Evolutionary conservation across 2,113 vertebrate genomes (phyloP).

Genomic region (Cheilinus undulatus): DNA sequence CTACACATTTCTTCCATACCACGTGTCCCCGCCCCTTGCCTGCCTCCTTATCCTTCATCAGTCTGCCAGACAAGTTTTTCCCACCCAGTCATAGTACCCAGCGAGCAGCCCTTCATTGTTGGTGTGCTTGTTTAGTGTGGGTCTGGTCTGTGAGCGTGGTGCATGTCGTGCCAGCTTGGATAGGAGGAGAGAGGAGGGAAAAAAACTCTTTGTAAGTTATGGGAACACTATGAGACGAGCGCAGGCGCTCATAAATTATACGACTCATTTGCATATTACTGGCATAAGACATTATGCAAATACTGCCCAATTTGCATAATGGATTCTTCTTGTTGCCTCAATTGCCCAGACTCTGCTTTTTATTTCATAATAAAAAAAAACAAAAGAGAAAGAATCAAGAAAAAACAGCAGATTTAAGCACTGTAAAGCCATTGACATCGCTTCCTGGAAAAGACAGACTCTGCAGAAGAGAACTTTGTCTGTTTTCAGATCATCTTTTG

Average conservation of each 20-base stretch:
- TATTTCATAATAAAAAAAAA: conserved; percentile 81
- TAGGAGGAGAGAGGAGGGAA: conserved; percentile 68
- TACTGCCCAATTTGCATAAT: conserved; percentile 93
- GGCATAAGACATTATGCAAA: conserved; percentile 98
- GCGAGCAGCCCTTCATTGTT: conserved; percentile 71
- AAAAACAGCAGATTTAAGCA: conserved; percentile 59
- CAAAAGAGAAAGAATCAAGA: conserved; percentile 75
- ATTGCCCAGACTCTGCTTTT: conserved; percentile 88
- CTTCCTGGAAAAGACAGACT: conserved; percentile 44
- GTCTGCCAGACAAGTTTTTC: conserved; percentile 77
- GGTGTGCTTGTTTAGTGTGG: conserved; percentile 73
- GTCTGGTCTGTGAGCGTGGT: conserved; percentile 70
- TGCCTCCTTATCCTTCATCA: conserved; percentile 67
- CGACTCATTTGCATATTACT: conserved; percentile 94
- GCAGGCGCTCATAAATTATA: conserved; percentile 97
- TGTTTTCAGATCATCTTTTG: conserved; percentile 27
- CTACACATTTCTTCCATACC: conserved; percentile 61
- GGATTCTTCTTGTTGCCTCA: conserved; percentile 94
- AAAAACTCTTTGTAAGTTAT: conserved; percentile 91
- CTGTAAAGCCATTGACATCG: conserved; percentile 19
- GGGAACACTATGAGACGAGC: conserved; percentile 93
- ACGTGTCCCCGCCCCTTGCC: conserved; percentile 60
- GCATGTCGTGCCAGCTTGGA: conserved; percentile 76
- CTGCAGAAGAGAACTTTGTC: neutral
- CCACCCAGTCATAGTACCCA: conserved; percentile 73